Base-by-base conservation (phyloP, 2,888 invertebrate genomes). In the Phymatocera aterrima region DNA sequence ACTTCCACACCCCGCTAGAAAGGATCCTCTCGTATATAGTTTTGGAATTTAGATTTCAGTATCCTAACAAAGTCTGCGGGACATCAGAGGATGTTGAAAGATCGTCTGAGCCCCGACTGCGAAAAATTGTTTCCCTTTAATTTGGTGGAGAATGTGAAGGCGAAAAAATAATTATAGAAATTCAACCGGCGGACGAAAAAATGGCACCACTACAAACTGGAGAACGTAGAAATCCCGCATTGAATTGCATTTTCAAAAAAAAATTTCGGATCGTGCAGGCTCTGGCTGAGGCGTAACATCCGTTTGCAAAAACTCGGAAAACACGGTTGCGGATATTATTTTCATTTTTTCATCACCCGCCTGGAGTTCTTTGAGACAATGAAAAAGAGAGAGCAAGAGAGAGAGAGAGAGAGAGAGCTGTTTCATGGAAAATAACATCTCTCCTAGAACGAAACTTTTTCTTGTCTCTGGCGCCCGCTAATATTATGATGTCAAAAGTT, bases 401-500 rank as follows among this genome's bases (percentile, higher is more conserved):
- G 8, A n/a, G 6, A 18, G 34, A 74, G 51, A 24, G 28, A 48
- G 18, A 18, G 54, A 54, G 18, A 2, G 40, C n/a, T 18, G 61
- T 46, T 34, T 77, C 77, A 31, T 65, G 48, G 65, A 65, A 65
- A 68, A 68, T 68, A 68, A 68, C 68, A 43, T 46, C 21, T 46
- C 24, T 68, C 28, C 15, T 24, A 68, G 28, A 43, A 28, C 68
- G 46, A 68, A 68, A 68, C 68, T 68, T 68, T 43, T 10, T 46
- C 46, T 28, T 12, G 28, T 34, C 28, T 18, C 65, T 15, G 18
- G 43, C n/a, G 68, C 24, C 18, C 54, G n/a, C 18, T 54, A 18
- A n/a, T 57, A 46, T 46, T 68, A 46, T 24, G 24, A 43, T 28
- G 68, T 68, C 43, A 68, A 68, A 68, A 68, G 68, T 68, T 68